Percentiles rank a stretch among this genome's conserved stretches.
These are phyloP conservation scores for Halocaridina rubra DNA, from an alignment of 2,888 invertebrate species.

Conservation along the genomic window DNA sequence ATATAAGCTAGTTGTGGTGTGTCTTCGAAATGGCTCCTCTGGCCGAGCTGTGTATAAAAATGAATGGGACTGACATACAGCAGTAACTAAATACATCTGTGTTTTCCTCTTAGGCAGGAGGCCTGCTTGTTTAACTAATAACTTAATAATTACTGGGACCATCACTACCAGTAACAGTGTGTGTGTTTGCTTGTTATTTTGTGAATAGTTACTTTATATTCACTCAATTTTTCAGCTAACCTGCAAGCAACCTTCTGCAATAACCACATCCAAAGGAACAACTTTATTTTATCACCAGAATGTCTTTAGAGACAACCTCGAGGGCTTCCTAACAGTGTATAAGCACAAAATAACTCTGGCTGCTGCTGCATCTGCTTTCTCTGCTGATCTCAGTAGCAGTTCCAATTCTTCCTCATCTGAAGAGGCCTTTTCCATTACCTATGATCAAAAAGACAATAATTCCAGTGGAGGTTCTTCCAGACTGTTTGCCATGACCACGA, in stretches of 20 bases:
- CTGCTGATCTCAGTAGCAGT: neutral
- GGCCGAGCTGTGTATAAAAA: too few species aligned
- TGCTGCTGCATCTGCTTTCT: neutral
- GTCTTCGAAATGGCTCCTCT: too few species aligned
- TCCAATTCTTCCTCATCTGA: neutral
- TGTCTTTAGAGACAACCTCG: neutral
- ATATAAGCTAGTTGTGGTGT: too few species aligned
- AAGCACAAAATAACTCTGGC: neutral
- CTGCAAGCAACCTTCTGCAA: conserved; percentile 23
- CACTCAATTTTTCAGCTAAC: neutral
- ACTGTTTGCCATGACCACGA: too few species aligned
- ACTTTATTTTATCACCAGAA: conserved; percentile 31
- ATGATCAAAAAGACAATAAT: too few species aligned
- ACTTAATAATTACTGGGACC: neutral
- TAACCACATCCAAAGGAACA: conserved; percentile 28
- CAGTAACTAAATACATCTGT: too few species aligned
- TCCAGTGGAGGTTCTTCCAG: neutral
- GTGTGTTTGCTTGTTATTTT: too few species aligned
- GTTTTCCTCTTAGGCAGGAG: too few species aligned
- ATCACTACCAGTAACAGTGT: too few species aligned
- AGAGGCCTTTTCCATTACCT: neutral
- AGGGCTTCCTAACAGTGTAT: neutral
- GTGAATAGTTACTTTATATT: too few species aligned
- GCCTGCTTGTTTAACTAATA: too few species aligned
- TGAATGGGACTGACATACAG: too few species aligned